These are phyloP conservation scores for Saccopteryx leptura DNA, from an alignment of 2,113 vertebrate genomes.

Conservation along the genomic window DNA sequence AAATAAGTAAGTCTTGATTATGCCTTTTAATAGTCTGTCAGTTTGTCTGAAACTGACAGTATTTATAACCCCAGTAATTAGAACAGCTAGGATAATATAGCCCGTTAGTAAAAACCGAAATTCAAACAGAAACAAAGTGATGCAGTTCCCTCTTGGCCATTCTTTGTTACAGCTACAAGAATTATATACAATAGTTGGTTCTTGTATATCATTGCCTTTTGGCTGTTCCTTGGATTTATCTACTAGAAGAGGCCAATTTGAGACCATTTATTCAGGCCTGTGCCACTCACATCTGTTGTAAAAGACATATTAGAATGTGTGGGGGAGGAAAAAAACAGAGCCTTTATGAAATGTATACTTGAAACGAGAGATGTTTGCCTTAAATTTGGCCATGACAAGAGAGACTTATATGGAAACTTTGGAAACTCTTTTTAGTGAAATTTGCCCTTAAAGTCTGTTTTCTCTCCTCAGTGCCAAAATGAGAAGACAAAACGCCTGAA, in stretches of 20 bases:
- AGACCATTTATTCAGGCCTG: slow-evolving; percentile 27
- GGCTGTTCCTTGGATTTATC: slow-evolving; percentile 46
- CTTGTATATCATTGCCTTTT: slow-evolving; percentile 38
- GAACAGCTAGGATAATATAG: not conserved
- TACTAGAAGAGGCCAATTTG: not conserved
- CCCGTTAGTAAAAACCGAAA: slow-evolving; percentile 1
- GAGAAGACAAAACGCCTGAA: slow-evolving; percentile 41
- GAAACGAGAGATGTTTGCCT: not conserved
- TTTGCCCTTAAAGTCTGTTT: not conserved
- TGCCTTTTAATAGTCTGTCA: not conserved
- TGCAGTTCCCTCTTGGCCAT: not conserved
- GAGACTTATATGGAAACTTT: not conserved
- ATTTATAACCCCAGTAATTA: not conserved
- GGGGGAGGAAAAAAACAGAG: not conserved
- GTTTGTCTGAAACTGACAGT: slow-evolving; percentile 23
- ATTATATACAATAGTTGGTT: not conserved
- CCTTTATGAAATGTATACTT: not conserved
- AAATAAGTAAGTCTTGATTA: not conserved
- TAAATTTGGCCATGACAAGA: not conserved
- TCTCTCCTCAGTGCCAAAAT: slow-evolving; percentile 5
- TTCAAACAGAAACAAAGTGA: slow-evolving; percentile 52
- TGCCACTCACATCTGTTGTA: not conserved
- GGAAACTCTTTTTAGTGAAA: not conserved
- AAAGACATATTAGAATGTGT: not conserved
- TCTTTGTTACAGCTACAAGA: slow-evolving; percentile 15